Base-by-base conservation (phyloP, 2,797 vertebrate genomes). In the Mionectes olivaceus region DNA sequence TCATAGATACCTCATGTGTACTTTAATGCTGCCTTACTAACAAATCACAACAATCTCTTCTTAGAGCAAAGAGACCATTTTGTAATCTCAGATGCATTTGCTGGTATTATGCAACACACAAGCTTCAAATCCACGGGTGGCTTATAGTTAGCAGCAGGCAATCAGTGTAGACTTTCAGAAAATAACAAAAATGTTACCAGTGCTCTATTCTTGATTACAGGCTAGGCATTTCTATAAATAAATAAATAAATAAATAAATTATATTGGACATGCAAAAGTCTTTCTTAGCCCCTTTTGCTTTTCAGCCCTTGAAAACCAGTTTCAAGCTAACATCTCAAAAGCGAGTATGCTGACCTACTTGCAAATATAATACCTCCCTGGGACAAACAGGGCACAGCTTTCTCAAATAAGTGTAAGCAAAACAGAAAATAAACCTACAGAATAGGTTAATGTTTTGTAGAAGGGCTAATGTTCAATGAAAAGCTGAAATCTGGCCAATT, bases 361-460 rank as follows among this genome's bases (percentile, higher is more conserved):
- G 83, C 89, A 93, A 81, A 89, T 89, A 73, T 64, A 83, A 81
- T 57, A 83, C 33, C 59, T 71, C 57, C 32, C 59, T 63, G 63
- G 84, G 79, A 96, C 91, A 91, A 96, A 88, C 43, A 75, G 65
- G 76, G 69, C 61, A 85, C 5, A 87, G 85, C 73, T 93, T 78
- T 93, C 74, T 79, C 47, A 82, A 73, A 14, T 30, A 53, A 75
- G 55, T 50, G 60, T 83, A 95, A 92, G 94, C 73, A 91, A 83
- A 94, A 81, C 27, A 93, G 50, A 93, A 96, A 91, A 93, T 64
- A 86, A 92, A 80, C 68, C 56, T 59, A 85, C n/a, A 76, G 65
- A 78, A 91, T 19, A 83, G 56, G 91, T 91, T 94, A 92, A 95
- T 95, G 89, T 93, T 94, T 95, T 75, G 61, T 76, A 91, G 92